Percentiles rank a stretch among this genome's conserved stretches.
Conservation (phyloP, 2,797 vertebrate genomes). For the Melanotaenia boesemani region DNA sequence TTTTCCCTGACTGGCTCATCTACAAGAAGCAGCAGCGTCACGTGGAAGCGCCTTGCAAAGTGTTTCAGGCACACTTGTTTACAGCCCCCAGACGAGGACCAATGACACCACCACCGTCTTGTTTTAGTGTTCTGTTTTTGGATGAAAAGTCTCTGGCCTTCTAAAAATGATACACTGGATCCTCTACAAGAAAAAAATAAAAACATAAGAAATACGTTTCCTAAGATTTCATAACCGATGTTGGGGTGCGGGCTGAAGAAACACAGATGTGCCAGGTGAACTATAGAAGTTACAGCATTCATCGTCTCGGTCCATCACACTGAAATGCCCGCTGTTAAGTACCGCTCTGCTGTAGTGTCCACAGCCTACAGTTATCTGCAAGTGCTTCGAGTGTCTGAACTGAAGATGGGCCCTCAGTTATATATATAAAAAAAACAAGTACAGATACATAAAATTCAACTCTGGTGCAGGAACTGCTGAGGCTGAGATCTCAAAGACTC, state of each 20-base stretch:
- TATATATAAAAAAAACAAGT: too few relatives aligned
- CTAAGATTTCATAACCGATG: constrained; percentile 21
- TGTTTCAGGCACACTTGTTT: constrained; percentile 79
- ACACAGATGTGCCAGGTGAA: constrained; percentile 28
- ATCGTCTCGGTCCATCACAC: constrained; percentile 16
- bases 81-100: constrained; percentile 70
- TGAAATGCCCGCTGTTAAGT: constrained; percentile 43
- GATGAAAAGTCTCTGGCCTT: constrained; percentile 51
- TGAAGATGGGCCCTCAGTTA: constrained; percentile 16
- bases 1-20: constrained; percentile 42
- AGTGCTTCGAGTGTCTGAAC: constrained; percentile 56
- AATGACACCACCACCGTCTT: constrained; percentile 62
- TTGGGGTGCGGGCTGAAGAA: constrained; percentile 32
- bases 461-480: constrained; percentile 26
- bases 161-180: constrained; percentile 50
- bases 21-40: constrained; percentile 48
- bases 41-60: constrained; percentile 59
- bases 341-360: constrained; percentile 52
- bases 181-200: not conserved
- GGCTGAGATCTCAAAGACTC: constrained; percentile 34
- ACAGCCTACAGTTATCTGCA: constrained; percentile 53
- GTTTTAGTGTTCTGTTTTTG: constrained; percentile 78
- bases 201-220: constrained; percentile 2
- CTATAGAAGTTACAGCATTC: constrained; percentile 10
- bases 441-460: constrained; percentile 13